phyloP scores from a whole-genome alignment of 2,797 vertebrate species.

The Eremophila alpestris region DNA sequence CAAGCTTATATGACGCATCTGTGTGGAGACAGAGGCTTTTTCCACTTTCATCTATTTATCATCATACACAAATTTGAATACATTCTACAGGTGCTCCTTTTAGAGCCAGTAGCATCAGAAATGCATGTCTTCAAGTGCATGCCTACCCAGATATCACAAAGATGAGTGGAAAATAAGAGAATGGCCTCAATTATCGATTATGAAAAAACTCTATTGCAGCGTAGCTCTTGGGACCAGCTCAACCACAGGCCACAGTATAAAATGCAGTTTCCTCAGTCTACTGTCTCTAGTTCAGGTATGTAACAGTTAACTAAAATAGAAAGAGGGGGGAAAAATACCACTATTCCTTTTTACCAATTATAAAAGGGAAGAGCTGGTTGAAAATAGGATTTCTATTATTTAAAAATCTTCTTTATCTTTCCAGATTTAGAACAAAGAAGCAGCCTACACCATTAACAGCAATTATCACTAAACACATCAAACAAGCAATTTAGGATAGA shows the following conservation, averaged over 20 bases:
- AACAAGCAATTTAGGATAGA: neutral
- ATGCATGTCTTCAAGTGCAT: neutral
- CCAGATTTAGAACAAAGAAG: neutral
- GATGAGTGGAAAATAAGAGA: neutral
- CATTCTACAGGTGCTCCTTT: neutral
- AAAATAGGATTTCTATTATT: neutral
- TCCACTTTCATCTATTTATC: neutral
- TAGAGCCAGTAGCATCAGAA: neutral
- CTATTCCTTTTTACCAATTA: neutral
- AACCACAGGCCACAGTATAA: neutral
- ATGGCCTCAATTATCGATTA: neutral
- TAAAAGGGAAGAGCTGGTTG: neutral
- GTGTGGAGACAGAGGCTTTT: neutral
- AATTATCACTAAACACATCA: neutral
- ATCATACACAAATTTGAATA: neutral
- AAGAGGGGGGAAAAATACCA: neutral
- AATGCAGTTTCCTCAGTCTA: neutral
- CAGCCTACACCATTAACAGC: neutral
- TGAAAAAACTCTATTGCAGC: neutral
- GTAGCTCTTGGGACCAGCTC: neutral
- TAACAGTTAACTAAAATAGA: neutral
- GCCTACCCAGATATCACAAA: neutral
- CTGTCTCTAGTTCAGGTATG: neutral
- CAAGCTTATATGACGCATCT: neutral
- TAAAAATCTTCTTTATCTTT: neutral